Conservation (phyloP, 2,888 invertebrate species). For the Lobophora halterata region DNA sequence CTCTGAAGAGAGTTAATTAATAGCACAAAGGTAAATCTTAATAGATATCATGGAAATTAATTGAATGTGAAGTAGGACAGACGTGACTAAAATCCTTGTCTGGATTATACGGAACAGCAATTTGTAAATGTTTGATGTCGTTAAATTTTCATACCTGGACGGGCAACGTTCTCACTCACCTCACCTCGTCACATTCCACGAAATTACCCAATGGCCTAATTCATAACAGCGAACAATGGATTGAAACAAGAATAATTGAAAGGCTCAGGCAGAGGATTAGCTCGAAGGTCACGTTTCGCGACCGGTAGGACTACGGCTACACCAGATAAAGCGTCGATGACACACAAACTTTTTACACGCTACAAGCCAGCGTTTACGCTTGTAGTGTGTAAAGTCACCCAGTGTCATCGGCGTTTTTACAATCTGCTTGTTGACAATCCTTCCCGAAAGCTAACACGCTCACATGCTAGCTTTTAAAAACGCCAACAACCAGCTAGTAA, state of each 20-base stretch:
- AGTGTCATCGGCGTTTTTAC: too few relatives aligned
- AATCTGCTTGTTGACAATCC: too few relatives aligned
- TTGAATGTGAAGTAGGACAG: conserved; percentile 37
- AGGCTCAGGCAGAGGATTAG: conserved; percentile 7
- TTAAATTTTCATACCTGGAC: conserved; percentile 50
- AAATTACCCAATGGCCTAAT: conserved; percentile 37
- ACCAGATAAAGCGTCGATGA: too few relatives aligned
- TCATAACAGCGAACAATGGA: conserved; percentile 33
- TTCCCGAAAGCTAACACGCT: too few relatives aligned
- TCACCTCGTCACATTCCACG: conserved; percentile 37
- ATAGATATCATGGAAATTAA: conserved; percentile 32
- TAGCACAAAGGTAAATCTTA: conserved; percentile 5
- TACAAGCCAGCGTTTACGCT: too few relatives aligned
- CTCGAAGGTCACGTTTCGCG: conserved; percentile 11
- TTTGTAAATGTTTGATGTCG: conserved; percentile 55
- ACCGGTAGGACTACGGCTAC: too few relatives aligned
- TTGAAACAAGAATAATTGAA: conserved; percentile 23
- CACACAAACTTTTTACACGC: too few relatives aligned
- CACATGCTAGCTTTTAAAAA: too few relatives aligned
- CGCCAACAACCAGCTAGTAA: too few relatives aligned
- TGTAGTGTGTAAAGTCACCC: too few relatives aligned
- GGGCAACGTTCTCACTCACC: conserved; percentile 40
- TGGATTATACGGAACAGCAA: conserved; percentile 33
- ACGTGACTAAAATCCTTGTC: conserved; percentile 33
- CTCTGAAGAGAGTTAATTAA: conserved; percentile 19